Percentiles rank a stretch among this genome's conserved stretches.
These are phyloP conservation scores for Cheiracanthium punctorium DNA, from an alignment of 2,888 invertebrate species.

Conservation along the genomic window DNA sequence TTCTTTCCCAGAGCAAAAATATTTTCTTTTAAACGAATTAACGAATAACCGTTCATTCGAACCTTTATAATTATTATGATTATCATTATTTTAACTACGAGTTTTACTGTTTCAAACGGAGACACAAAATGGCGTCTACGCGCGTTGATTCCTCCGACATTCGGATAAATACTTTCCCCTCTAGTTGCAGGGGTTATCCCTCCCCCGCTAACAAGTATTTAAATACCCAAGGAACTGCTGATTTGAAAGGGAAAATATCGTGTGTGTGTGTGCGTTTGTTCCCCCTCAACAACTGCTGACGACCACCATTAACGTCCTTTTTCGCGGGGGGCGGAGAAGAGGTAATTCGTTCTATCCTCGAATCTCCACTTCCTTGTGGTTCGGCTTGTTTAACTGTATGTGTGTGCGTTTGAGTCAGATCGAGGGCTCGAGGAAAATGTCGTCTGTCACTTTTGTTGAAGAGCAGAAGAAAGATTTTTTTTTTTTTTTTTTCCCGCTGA, in stretches of 20 bases:
- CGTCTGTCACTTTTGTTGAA: background rate
- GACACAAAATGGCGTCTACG: background rate
- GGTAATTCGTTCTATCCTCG: background rate
- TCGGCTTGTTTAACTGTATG: background rate
- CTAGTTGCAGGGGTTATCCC: background rate
- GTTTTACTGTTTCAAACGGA: too few species aligned
- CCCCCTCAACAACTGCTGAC: slow-evolving; percentile 36
- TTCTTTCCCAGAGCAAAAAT: too few species aligned
- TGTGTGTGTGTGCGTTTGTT: slow-evolving; percentile 4
- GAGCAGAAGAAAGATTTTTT: background rate
- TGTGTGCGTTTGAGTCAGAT: background rate
- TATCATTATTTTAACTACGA: too few species aligned
- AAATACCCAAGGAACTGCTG: slow-evolving; percentile 53
- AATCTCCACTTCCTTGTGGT: background rate
- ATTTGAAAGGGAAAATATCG: slow-evolving; percentile 68
- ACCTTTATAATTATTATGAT: too few species aligned
- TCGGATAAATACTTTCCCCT: background rate
- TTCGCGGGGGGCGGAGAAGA: background rate
- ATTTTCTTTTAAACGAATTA: too few species aligned
- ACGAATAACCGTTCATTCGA: too few species aligned
- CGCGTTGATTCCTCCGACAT: background rate
- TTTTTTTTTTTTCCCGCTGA: too few species aligned
- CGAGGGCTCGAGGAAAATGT: background rate
- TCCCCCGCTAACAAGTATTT: slow-evolving; percentile 65
- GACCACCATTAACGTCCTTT: background rate